These are phyloP conservation scores for Drosophila helvetica DNA, from an alignment of 2,888 invertebrate species.

Conservation along the genomic window DNA sequence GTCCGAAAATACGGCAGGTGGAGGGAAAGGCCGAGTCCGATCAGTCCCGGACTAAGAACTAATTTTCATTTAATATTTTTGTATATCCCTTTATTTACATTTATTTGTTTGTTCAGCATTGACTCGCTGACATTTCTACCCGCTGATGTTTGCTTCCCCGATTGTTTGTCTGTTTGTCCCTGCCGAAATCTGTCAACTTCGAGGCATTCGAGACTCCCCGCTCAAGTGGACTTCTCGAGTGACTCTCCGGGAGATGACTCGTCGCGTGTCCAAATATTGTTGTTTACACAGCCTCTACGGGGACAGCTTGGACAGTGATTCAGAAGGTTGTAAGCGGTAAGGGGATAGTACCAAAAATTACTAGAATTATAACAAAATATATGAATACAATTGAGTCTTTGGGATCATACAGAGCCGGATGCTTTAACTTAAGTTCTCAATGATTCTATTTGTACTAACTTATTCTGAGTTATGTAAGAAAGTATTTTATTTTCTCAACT, in stretches of 20 bases:
- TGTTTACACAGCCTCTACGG: constrained; percentile 65
- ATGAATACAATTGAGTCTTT: constrained; percentile 11
- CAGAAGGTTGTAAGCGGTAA: neutral
- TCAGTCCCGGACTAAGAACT: constrained; percentile 36
- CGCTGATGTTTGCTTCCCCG: constrained; percentile 18
- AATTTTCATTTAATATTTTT: constrained; percentile 61
- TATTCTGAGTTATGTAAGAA: too few relatives aligned
- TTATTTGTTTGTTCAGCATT: constrained; percentile 75
- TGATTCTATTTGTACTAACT: too few relatives aligned
- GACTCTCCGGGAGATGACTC: constrained; percentile 20
- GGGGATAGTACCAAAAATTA: constrained; percentile 1
- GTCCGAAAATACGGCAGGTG: neutral
- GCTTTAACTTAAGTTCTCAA: too few relatives aligned
- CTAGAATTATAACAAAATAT: constrained; percentile 22
- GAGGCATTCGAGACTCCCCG: constrained; percentile 32
- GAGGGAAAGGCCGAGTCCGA: neutral
- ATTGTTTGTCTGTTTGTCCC: constrained; percentile 50
- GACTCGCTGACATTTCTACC: constrained; percentile 59
- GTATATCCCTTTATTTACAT: constrained; percentile 74
- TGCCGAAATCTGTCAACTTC: constrained; percentile 72
- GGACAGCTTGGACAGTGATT: constrained; percentile 21
- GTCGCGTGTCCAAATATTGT: constrained; percentile 49
- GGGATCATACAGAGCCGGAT: constrained; percentile 11
- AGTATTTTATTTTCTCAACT: too few relatives aligned
- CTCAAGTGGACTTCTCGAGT: constrained; percentile 64